Conservation (phyloP, 2,888 invertebrate species). For the Torymus auratus region DNA sequence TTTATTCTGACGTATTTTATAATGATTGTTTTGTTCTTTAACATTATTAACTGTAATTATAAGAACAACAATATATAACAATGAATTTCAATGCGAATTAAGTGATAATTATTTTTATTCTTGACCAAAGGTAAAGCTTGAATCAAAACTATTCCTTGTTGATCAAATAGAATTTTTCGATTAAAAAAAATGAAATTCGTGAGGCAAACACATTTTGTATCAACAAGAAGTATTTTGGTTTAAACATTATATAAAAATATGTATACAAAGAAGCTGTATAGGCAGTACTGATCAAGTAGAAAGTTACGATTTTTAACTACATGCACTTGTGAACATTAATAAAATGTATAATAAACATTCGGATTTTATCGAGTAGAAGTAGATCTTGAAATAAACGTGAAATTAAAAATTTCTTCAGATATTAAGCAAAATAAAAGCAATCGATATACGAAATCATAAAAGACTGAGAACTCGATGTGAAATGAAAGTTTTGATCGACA, state of each 20-base stretch:
- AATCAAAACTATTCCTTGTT: too few species aligned
- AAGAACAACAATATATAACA: too few species aligned
- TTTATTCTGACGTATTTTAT: too few species aligned
- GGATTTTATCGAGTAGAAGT: slow-evolving; percentile 57
- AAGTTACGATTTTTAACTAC: background rate
- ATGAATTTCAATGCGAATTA: too few species aligned
- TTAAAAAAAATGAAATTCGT: too few species aligned
- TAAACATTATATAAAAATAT: background rate
- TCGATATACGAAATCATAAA: background rate
- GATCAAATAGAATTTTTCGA: too few species aligned
- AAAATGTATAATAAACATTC: slow-evolving; percentile 48
- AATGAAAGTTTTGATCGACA: background rate
- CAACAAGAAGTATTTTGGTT: background rate
- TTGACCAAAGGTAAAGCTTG: too few species aligned
- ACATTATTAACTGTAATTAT: too few species aligned
- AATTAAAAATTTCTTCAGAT: slow-evolving; percentile 13
- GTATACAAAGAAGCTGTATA: background rate
- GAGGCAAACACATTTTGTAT: too few species aligned
- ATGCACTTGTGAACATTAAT: slow-evolving; percentile 10
- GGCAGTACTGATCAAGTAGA: background rate
- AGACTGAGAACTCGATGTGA: background rate
- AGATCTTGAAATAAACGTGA: slow-evolving; percentile 9
- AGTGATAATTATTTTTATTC: too few species aligned
- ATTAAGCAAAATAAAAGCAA: slow-evolving; percentile 13
- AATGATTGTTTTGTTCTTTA: too few species aligned